phyloP scores from a whole-genome alignment of 2,888 invertebrate species.

The Pyrocoelia pectoralis region DNA sequence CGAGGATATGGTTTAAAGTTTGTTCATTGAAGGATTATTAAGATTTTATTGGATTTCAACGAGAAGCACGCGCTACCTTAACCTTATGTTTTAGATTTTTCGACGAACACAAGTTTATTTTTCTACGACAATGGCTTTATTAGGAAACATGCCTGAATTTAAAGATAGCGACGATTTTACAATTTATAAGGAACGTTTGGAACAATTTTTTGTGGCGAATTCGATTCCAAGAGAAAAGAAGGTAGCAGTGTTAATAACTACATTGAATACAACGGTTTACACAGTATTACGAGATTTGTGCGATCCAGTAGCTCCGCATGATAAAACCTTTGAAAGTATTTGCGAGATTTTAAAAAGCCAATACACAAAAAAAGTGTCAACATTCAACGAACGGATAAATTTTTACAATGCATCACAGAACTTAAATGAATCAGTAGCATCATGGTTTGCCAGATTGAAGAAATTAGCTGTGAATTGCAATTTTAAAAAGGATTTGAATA shows the following conservation, averaged over 20 bases:
- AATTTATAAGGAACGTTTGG: neutral
- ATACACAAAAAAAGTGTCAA: neutral
- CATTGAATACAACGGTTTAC: slow-evolving; percentile 2
- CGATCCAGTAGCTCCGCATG: neutral
- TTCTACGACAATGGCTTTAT: neutral
- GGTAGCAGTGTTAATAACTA: neutral
- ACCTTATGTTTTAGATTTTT: slow-evolving; percentile 3
- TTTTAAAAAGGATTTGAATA: neutral
- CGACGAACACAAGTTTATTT: slow-evolving; percentile 2
- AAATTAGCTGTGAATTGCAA: neutral
- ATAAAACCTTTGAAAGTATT: neutral
- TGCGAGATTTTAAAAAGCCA: neutral
- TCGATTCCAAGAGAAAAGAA: neutral
- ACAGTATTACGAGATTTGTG: neutral
- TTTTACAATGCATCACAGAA: slow-evolving; percentile 4
- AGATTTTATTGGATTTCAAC: neutral
- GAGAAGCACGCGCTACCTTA: neutral
- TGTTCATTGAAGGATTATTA: too few relatives aligned
- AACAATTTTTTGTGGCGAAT: slow-evolving; percentile 3
- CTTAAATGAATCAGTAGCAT: neutral
- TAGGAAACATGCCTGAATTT: neutral
- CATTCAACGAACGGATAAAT: neutral
- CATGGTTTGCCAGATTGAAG: neutral
- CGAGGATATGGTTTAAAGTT: slow-evolving; percentile 1
- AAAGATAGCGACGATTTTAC: neutral